These are phyloP conservation scores for Phenganax subtilis DNA, from an alignment of 92 coral and sea anemone species.

Conservation along the genomic window DNA sequence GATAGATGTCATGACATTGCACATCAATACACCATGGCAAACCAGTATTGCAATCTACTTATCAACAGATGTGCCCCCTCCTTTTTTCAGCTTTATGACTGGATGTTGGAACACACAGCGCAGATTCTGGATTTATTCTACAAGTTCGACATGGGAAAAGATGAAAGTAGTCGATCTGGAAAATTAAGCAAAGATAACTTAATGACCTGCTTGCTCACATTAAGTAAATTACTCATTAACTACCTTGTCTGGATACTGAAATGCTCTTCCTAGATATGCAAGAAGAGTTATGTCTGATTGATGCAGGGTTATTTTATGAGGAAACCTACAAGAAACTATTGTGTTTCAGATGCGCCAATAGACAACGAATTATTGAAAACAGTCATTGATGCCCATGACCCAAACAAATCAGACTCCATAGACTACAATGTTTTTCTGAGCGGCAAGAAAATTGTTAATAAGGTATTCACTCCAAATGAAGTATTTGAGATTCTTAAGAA, in stretches of 20 bases:
- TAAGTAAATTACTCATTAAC: conserved; percentile 62
- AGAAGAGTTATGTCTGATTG: neutral
- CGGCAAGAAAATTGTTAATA: conserved; percentile 80
- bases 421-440: conserved; percentile 75
- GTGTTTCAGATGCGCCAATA: conserved; percentile 70
- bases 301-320: neutral
- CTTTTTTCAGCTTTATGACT: conserved; percentile 77
- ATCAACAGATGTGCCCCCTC: neutral
- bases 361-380: conserved; percentile 68
- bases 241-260: neutral
- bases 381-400: conserved; percentile 70
- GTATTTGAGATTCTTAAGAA: neutral
- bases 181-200: conserved; percentile 76
- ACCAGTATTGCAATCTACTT: neutral
- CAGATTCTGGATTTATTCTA: conserved; percentile 76
- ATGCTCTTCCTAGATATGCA: too few relatives aligned
- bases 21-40: neutral
- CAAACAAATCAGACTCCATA: conserved; percentile 73
- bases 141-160: conserved; percentile 86
- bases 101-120: conserved; percentile 89
- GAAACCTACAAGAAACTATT: neutral
- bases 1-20: neutral
- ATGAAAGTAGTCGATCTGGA: conserved; percentile 67
- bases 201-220: conserved; percentile 83
- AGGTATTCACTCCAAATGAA: conserved; percentile 47